phyloP scores from a whole-genome alignment of 2,797 vertebrate species.

The Acrocephalus scirpaceus region DNA sequence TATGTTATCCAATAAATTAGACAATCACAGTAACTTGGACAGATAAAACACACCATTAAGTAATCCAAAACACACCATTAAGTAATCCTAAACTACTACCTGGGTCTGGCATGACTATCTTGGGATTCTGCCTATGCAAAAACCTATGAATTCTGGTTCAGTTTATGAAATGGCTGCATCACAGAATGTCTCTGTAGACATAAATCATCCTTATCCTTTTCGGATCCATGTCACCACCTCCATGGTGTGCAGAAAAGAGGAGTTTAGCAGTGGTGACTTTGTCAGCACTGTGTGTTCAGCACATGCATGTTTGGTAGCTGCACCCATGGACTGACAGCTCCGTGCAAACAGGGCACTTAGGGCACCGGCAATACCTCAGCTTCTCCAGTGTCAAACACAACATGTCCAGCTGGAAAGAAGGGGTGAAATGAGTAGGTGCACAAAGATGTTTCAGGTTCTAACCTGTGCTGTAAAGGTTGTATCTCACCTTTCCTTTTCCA shows the following conservation, averaged over 20 bases:
- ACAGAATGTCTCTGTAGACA: neutral
- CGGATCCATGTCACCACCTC: neutral
- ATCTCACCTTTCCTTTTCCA: neutral
- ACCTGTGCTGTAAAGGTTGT: neutral
- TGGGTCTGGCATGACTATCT: neutral
- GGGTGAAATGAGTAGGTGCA: neutral
- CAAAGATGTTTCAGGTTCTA: neutral
- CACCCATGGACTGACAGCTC: no score
- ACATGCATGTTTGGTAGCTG: neutral
- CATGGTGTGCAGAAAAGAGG: neutral
- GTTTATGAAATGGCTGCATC: neutral
- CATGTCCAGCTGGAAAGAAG: neutral
- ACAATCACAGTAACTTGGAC: neutral
- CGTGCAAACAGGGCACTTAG: neutral
- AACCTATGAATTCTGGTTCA: neutral
- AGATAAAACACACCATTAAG: neutral
- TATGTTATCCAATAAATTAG: neutral
- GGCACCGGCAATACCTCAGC: neutral
- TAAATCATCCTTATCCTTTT: accelerated
- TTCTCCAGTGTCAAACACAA: neutral
- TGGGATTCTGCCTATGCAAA: neutral
- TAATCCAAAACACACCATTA: neutral
- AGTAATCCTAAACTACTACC: neutral
- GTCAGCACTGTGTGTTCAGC: neutral
- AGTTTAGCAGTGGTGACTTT: neutral